Conservation (phyloP, 2,797 vertebrate species). For the Acomys russatus region DNA sequence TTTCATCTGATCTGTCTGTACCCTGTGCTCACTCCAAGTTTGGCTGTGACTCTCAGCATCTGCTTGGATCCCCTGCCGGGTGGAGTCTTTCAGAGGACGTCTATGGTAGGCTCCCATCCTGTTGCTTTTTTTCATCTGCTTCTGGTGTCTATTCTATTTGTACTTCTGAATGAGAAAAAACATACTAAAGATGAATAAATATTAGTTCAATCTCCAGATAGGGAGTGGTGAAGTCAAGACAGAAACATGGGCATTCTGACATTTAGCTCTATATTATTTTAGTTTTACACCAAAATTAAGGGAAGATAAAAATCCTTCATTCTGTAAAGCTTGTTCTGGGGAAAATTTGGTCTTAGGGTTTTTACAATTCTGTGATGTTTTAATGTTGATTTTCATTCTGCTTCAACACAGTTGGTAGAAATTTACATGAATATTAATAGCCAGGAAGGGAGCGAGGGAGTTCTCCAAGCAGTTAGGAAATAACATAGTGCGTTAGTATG, state of each 20-base stretch:
- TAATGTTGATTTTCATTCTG: conserved; percentile 48
- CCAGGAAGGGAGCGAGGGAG: conserved; percentile 17
- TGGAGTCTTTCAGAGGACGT: no score
- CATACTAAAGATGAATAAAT: neutral
- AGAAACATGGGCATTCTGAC: conserved; percentile 3
- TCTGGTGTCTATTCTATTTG: no score
- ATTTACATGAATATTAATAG: conserved; percentile 56
- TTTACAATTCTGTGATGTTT: conserved; percentile 22
- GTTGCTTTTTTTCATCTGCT: no score
- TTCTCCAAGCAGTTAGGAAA: conserved; percentile 51
- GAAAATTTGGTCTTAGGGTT: conserved; percentile 11
- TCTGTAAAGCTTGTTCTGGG: conserved; percentile 21
- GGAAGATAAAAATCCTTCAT: conserved; percentile 40
- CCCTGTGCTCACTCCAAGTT: no score
- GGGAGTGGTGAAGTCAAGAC: neutral
- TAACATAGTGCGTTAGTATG: neutral
- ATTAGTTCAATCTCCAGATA: neutral
- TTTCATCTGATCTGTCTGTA: no score
- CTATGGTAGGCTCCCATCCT: no score
- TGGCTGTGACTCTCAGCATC: no score
- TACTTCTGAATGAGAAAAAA: neutral
- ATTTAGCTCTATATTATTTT: neutral
- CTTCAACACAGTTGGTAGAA: neutral
- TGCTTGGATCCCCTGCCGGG: no score
- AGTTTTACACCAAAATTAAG: neutral